phyloP scores from a whole-genome alignment of 2,797 vertebrate species.

The Clarias laeviceps region DNA sequence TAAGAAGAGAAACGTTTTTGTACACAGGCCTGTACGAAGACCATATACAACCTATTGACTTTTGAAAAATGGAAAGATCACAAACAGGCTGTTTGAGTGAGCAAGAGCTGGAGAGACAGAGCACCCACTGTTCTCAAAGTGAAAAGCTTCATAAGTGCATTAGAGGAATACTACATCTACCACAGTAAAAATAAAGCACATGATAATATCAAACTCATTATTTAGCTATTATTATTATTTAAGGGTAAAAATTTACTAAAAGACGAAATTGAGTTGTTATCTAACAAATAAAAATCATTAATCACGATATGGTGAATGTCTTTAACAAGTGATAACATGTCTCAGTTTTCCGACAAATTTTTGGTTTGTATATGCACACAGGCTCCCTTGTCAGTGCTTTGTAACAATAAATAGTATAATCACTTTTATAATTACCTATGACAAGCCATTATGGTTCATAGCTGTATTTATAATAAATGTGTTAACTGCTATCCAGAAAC shows the following conservation, averaged over 20 bases:
- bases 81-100: constrained; percentile 13
- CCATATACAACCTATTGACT: background rate
- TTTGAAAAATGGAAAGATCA: constrained; percentile 4
- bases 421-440: background rate
- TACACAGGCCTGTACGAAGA: background rate
- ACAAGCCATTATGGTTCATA: background rate
- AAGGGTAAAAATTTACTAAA: background rate
- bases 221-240: background rate
- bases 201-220: background rate
- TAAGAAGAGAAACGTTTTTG: background rate
- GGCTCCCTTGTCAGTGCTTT: background rate
- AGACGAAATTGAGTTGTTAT: too few species aligned
- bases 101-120: constrained; percentile 21
- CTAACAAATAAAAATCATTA: too few species aligned
- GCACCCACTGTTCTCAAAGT: constrained; percentile 41
- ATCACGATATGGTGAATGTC: too few species aligned
- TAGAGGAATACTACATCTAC: background rate
- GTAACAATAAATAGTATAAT: background rate
- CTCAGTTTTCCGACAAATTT: too few species aligned
- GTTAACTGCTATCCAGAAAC: background rate
- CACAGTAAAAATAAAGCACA: background rate
- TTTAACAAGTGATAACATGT: too few species aligned
- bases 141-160: background rate
- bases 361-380: too few species aligned
- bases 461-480: background rate